A percentile compares a stretch with the other conserved stretches of the same genome.
Conservation (phyloP, 2,888 invertebrate species). For the Drosophila buzzatii region DNA sequence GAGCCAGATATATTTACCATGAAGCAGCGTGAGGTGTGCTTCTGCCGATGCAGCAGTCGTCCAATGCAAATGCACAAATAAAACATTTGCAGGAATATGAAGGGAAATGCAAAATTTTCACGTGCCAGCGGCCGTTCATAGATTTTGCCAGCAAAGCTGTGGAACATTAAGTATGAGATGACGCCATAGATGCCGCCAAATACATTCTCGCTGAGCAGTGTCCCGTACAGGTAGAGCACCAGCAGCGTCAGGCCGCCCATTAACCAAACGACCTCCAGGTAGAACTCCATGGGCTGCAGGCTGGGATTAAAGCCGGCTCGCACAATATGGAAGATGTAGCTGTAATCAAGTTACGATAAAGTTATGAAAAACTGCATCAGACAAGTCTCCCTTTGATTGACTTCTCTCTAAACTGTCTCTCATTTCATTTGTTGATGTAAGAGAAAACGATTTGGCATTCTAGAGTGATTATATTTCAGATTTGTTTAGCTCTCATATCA, state of each 20-base stretch:
- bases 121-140: constrained; percentile 94
- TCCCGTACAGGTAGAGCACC: constrained; percentile 89
- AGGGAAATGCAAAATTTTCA: constrained; percentile 94
- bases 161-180: constrained; percentile 92
- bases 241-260: constrained; percentile 90
- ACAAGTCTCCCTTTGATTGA: neutral
- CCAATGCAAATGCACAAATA: constrained; percentile 87
- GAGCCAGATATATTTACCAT: constrained; percentile 44
- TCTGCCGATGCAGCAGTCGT: constrained; percentile 71
- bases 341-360: constrained; percentile 34
- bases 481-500: neutral
- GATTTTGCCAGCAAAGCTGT: constrained; percentile 92
- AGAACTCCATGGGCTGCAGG: constrained; percentile 92
- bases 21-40: constrained; percentile 64
- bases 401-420: neutral
- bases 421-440: neutral
- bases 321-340: constrained; percentile 79
- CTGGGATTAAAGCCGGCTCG: constrained; percentile 69
- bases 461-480: neutral
- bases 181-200: constrained; percentile 91
- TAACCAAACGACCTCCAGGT: constrained; percentile 91
- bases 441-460: neutral
- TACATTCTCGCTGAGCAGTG: constrained; percentile 89
- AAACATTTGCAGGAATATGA: constrained; percentile 91
- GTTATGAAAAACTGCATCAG: neutral